Base-by-base conservation (phyloP, 1,140 invertebrate species). In the Drosophila burlai region DNA sequence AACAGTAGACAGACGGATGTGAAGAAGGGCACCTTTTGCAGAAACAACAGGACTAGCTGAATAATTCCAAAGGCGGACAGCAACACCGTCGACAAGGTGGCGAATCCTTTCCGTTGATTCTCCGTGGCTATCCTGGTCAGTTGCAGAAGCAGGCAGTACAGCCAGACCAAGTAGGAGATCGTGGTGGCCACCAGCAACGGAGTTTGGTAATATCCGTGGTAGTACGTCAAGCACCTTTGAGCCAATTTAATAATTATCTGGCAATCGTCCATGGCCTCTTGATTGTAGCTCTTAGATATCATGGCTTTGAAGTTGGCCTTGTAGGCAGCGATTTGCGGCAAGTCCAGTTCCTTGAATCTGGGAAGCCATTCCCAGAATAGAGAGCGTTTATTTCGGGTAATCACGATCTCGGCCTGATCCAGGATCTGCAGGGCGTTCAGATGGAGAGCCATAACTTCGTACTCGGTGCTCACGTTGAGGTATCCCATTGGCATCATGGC, bases 161-260 rank as follows among this genome's bases (percentile, higher is more conserved):
- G 96, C 96, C 96, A 97, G 9, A 95, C 95, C 43, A 96, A 43
- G 91, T 96, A 96, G 7, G 95, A 94, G 29, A 94, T 72, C 15
- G 95, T 93, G 11, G 95, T 93, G 63, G 94, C 94, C 69, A 94
- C 90, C 67, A 96, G 93, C 11, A 97, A 87, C 42, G 95, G 94
- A 38, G 92, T 84, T 81, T 96, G 94, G 91, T 97, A 96, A 92
- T 97, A 97, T 67, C 95, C 95, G 59, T 97, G 95, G 83, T 97
- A 97, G 87, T 97, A 97, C 4, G 94, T 93, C 8, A 97, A 84
- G 34, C 96, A 96, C 60, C 93, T 80, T 31, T 96, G 80, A 65
- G 94, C 59, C n/a, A 52, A 11, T 10, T 63, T 18, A 0, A 31
- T 29, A 31, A 50, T 21, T 76, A 76, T 10, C 2, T 58, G 52